Conservation (phyloP, 2,113 vertebrate genomes). For the Calyptomena viridis region DNA sequence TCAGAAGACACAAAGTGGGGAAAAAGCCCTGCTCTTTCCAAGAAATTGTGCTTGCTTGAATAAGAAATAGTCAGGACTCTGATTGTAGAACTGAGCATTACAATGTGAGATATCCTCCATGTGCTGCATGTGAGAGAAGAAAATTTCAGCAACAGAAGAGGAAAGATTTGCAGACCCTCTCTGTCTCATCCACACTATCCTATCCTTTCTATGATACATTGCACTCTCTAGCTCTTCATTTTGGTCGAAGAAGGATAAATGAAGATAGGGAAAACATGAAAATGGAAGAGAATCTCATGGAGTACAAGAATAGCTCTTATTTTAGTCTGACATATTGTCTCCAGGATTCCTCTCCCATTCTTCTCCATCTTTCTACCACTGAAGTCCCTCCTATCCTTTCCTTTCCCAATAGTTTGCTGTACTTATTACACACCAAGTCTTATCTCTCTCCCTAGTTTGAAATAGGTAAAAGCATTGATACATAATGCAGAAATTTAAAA, state of each 20-base stretch:
- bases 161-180: neutral
- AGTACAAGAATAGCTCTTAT: neutral
- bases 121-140: neutral
- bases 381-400: neutral
- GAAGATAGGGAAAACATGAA: neutral
- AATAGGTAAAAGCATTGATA: neutral
- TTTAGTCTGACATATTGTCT: neutral
- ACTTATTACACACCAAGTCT: neutral
- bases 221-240: neutral
- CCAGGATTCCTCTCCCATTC: neutral
- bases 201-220: neutral
- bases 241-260: neutral
- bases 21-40: neutral
- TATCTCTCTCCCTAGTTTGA: neutral
- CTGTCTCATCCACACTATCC: neutral
- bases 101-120: neutral
- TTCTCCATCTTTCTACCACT: neutral
- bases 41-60: neutral
- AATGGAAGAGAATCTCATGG: neutral
- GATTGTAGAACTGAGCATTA: neutral
- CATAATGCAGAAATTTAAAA: neutral
- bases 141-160: neutral
- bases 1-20: neutral
- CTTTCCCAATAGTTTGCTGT: fast-evolving
- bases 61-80: neutral